Evolutionary conservation across 2,888 invertebrate genomes (phyloP).

Genomic region (Rhingia rostrata): DNA sequence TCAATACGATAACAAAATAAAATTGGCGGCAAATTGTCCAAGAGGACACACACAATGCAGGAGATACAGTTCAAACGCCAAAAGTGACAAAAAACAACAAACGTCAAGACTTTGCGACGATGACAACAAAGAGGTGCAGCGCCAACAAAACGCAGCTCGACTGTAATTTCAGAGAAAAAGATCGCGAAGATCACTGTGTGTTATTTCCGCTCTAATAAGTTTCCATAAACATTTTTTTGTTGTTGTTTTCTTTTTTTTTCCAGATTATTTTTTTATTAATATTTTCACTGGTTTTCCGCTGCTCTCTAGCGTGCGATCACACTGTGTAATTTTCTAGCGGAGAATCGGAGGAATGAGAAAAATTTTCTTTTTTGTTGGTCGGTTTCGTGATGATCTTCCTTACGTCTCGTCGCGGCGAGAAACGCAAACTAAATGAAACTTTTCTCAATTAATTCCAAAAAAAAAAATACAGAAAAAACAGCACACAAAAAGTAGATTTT

Average conservation of each 20-base stretch:
- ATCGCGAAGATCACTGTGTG: conserved; percentile 66
- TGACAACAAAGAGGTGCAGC: conserved; percentile 27
- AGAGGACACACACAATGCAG: conserved; percentile 17
- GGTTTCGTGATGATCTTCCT: conserved; percentile 24
- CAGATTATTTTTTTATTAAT: conserved; percentile 4
- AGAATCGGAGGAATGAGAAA: conserved; percentile 3
- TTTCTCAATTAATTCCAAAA: conserved; percentile 39
- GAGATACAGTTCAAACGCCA: conserved; percentile 28
- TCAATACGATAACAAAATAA: conserved; percentile 21
- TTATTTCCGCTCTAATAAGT: conserved; percentile 74
- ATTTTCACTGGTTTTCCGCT: conserved; percentile 52
- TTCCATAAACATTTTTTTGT: conserved; percentile 61
- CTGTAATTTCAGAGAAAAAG: conserved; percentile 50
- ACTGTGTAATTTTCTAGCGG: conserved; percentile 19
- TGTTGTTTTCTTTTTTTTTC: conserved; percentile 22
- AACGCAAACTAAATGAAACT: conserved; percentile 39
- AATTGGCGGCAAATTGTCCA: conserved; percentile 63
- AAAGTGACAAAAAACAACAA: conserved; percentile 7
- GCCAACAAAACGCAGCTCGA: conserved; percentile 14
- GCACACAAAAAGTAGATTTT: conserved; percentile 8
- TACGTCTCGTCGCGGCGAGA: conserved; percentile 5
- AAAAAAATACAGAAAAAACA: conserved; percentile 2
- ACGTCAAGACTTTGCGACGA: not conserved
- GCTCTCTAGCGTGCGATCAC: conserved; percentile 11
- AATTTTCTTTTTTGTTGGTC: conserved; percentile 17